A percentile compares a stretch with the other conserved stretches of the same genome.
These are phyloP conservation scores for Scyliorhinus canicula DNA, from an alignment of 2,797 vertebrate species.

Conservation along the genomic window DNA sequence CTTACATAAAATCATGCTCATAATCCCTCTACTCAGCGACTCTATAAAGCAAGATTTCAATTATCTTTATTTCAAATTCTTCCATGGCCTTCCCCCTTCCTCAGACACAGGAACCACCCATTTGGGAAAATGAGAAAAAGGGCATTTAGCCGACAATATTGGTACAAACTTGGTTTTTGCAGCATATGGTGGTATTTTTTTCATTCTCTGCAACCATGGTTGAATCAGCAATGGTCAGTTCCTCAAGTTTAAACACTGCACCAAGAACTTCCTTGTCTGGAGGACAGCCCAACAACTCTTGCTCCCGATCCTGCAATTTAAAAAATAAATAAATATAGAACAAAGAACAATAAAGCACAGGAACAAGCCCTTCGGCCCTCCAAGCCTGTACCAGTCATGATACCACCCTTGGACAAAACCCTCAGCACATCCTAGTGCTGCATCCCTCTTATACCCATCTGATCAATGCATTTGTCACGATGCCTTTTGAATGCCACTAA, in stretches of 20 bases:
- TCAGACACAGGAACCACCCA: background rate
- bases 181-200: conserved; percentile 47
- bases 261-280: conserved; percentile 49
- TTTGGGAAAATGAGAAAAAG: background rate
- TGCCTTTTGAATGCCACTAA: too few relatives aligned
- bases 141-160: background rate
- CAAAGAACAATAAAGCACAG: too few relatives aligned
- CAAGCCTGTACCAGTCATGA: too few relatives aligned
- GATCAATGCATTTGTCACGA: too few relatives aligned
- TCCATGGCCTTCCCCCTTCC: background rate
- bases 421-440: too few relatives aligned
- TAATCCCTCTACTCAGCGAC: background rate
- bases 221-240: conserved; percentile 64
- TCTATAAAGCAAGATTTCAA: too few relatives aligned
- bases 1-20: background rate
- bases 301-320: conserved; percentile 70
- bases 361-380: too few relatives aligned
- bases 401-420: too few relatives aligned
- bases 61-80: background rate
- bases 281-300: conserved; percentile 58
- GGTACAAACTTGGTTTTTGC: conserved; percentile 51
- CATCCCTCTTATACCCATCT: too few relatives aligned
- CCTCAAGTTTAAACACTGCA: conserved; percentile 58
- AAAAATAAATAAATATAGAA: too few relatives aligned
- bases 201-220: conserved; percentile 51